Conservation (phyloP, 2,888 invertebrate species). For the Cerastis leucographa region DNA sequence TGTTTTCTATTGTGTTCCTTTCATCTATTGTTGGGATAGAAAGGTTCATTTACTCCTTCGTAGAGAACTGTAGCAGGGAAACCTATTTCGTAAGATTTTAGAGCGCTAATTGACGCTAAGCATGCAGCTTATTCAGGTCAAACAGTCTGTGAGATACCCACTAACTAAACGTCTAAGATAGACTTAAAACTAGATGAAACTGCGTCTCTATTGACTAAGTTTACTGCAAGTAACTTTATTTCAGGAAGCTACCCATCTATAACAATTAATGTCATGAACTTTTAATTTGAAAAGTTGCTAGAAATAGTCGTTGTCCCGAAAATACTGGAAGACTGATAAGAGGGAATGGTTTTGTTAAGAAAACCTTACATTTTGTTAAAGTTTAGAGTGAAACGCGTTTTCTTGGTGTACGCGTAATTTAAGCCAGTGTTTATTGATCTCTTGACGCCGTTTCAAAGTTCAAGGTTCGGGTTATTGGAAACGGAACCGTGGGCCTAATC, state of each 20-base stretch:
- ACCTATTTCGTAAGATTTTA: constrained; percentile 4
- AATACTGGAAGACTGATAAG: constrained; percentile 14
- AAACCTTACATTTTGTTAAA: constrained; percentile 1
- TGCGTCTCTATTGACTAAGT: constrained; percentile 1
- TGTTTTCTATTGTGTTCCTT: constrained; percentile 25
- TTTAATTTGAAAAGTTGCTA: constrained; percentile 28
- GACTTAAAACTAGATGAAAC: constrained; percentile 7
- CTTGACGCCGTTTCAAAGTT: constrained; percentile 32
- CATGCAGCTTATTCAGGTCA: constrained; percentile 18
- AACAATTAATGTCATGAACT: constrained; percentile 15
- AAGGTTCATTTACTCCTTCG: constrained; percentile 7
- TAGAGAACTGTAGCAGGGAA: not conserved
- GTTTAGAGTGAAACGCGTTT: not conserved
- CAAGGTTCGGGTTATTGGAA: constrained; percentile 43
- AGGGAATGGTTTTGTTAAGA: not conserved
- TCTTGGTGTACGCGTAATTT: constrained; percentile 25
- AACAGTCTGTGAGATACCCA: not conserved
- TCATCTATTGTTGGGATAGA: not conserved
- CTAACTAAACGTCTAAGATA: constrained; percentile 8
- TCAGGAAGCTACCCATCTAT: constrained; percentile 30
- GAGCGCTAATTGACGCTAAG: constrained; percentile 37
- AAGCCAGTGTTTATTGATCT: constrained; percentile 45
- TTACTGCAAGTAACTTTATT: constrained; percentile 11
- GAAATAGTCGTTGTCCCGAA: constrained; percentile 13
- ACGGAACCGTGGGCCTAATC: constrained; percentile 35